These are phyloP conservation scores for Dinomys branickii DNA, from an alignment of 2,113 vertebrate species.

Conservation along the genomic window DNA sequence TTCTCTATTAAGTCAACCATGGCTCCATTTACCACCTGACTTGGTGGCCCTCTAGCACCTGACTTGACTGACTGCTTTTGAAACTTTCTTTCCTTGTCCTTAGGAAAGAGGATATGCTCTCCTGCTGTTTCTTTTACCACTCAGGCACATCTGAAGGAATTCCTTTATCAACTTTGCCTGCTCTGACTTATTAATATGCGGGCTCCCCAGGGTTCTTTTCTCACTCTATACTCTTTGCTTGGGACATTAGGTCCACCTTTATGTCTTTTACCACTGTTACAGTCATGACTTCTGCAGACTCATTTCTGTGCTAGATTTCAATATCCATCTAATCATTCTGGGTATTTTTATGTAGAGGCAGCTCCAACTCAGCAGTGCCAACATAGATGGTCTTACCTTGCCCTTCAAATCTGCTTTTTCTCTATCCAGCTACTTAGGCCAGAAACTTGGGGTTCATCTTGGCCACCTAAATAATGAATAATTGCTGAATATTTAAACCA, in stretches of 20 bases:
- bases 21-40: background rate
- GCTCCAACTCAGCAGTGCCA: background rate
- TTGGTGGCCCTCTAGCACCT: background rate
- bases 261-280: background rate
- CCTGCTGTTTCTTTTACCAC: background rate
- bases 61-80: background rate
- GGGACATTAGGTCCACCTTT: background rate
- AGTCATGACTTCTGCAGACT: background rate
- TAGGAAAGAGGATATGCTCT: background rate
- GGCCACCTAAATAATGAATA: background rate
- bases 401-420: background rate
- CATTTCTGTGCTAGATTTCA: background rate
- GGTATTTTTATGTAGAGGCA: background rate
- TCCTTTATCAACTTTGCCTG: background rate
- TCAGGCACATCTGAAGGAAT: background rate
- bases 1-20: background rate
- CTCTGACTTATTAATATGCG: conserved; percentile 4
- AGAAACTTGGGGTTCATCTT: background rate
- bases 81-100: background rate
- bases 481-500: background rate
- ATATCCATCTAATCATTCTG: background rate
- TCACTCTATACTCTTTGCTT: background rate
- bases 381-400: background rate
- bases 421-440: background rate
- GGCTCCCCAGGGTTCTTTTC: background rate